phyloP scores from a whole-genome alignment of 2,797 vertebrate species.

The Phoxinus dragarum region DNA sequence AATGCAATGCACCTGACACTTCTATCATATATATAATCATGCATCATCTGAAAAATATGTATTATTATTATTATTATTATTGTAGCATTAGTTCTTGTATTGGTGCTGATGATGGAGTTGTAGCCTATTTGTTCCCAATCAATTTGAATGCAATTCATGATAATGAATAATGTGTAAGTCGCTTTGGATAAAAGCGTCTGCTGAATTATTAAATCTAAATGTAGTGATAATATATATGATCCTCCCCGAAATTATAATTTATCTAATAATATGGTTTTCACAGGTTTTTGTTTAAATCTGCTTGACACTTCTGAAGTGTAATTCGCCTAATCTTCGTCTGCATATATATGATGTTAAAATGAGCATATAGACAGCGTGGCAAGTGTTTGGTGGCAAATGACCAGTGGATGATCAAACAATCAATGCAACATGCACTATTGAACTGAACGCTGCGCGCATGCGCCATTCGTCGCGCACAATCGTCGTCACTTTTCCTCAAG shows the following conservation, averaged over 20 bases:
- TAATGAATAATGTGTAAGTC: too few relatives aligned
- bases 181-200: too few relatives aligned
- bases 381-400: background rate
- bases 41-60: background rate
- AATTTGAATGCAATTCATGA: background rate
- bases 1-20: background rate
- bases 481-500: constrained; percentile 9
- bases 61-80: background rate
- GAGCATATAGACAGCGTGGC: background rate
- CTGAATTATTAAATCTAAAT: background rate
- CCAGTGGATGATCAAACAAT: background rate
- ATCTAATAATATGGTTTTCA: background rate
- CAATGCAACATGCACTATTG: background rate
- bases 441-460: background rate
- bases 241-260: background rate
- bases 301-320: too few relatives aligned
- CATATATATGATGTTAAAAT: background rate
- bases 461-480: background rate
- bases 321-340: background rate
- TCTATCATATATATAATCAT: background rate
- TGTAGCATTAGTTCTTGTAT: background rate
- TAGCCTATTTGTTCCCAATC: background rate
- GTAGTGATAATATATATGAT: background rate
- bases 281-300: background rate
- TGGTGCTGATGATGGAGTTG: background rate